Base-by-base conservation (phyloP, 2,797 vertebrate genomes). In the Sciurus vulgaris region DNA sequence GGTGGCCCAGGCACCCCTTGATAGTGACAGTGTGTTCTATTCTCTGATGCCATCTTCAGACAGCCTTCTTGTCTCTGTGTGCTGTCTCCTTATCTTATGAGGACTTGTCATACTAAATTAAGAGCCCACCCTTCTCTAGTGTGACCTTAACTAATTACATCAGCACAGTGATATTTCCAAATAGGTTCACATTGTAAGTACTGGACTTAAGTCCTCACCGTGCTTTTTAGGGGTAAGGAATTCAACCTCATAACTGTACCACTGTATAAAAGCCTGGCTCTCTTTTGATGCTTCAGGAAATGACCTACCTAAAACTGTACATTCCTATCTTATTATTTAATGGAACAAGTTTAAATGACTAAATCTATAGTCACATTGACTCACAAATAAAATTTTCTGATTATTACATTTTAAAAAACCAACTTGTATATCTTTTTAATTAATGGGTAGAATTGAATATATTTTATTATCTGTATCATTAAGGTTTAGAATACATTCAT, bases 401-500 rank as follows among this genome's bases (percentile, higher is more conserved):
- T 73, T 77, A 85, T 86, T 56, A 38, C 10, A 69, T 91, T 63
- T 20, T 56, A 41, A 28, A 11, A 89, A 72, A 82, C 3, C 13
- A 72, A 7, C 78, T 91, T 94, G 11, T 6, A 59, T 74, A 51
- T 65, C 7, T 3, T 69, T 91, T 93, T 78, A 72, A 24, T 44
- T 20, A 91, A 73, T 17, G 65, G n/a, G 61, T 70, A 70, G 82
- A 65, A 65, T 11, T 78, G 18, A 82, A 88, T 49, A 20, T 44
- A 92, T 88, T 90, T 93, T 67, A 47, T 77, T 26, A 12, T 86
- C 8, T 76, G 2, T 89, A 17, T 79, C 90, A 41, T 89, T 83
- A 82, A 73, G 5, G 7, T 51, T 24, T 77, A 72, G 0, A 38
- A 30, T 84, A 38, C 65, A 59, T 65, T 44, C 47, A 87, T 92